A percentile compares a stretch with the other conserved stretches of the same genome.
Evolutionary conservation across 1,140 invertebrate species (phyloP).

Genomic region (Cataglyphis hispanica): DNA sequence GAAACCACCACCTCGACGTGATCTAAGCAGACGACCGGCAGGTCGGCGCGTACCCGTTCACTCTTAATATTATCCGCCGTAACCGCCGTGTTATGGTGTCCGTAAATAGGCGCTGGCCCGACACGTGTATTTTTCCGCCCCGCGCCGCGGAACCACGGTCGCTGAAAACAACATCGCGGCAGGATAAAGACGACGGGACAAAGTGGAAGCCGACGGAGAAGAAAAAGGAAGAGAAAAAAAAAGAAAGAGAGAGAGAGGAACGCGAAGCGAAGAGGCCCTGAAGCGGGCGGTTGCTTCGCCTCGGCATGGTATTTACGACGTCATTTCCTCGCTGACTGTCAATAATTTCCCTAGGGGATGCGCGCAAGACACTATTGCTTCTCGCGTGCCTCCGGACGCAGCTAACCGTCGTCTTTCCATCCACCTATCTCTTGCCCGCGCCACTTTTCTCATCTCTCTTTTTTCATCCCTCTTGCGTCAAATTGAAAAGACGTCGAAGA

Average conservation of each 20-base stretch:
- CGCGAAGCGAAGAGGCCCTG: conserved; percentile 43
- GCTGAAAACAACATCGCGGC: conserved; percentile 71
- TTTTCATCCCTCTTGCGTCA: conserved; percentile 18
- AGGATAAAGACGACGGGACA: conserved; percentile 33
- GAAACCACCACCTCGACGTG: background rate
- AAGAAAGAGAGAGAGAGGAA: conserved; percentile 30
- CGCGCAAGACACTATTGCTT: conserved; percentile 78
- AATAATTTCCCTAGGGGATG: conserved; percentile 86
- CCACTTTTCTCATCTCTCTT: conserved; percentile 66
- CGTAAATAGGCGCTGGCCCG: conserved; percentile 44
- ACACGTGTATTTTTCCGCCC: conserved; percentile 38
- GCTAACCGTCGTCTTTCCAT: conserved; percentile 60
- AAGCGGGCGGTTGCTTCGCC: conserved; percentile 60
- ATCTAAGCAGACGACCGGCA: conserved; percentile 20
- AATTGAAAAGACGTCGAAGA: conserved; percentile 80
- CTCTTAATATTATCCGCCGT: conserved; percentile 42
- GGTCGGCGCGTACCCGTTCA: background rate
- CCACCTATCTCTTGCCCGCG: conserved; percentile 40
- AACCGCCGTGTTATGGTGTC: conserved; percentile 15
- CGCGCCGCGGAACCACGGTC: conserved; percentile 13
- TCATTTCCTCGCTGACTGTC: conserved; percentile 86
- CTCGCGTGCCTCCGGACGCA: conserved; percentile 55
- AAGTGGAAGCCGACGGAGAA: conserved; percentile 8
- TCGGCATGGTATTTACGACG: conserved; percentile 85
- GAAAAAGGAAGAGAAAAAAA: conserved; percentile 1